Conservation (phyloP, 2,888 invertebrate species). For the Nephrotoma guestfalica region DNA sequence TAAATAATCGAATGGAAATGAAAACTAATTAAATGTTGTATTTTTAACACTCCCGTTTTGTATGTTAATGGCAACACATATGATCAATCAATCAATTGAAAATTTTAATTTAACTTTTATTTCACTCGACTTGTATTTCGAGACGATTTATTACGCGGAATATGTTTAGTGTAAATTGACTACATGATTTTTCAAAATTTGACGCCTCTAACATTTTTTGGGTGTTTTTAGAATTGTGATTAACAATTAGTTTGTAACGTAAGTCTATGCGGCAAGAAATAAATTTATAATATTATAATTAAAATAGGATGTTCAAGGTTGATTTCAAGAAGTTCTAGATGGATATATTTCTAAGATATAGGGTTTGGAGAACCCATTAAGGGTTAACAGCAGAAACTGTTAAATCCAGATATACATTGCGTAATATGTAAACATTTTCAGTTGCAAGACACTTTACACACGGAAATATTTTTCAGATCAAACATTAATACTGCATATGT, state of each 20-base stretch:
- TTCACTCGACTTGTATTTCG: not conserved
- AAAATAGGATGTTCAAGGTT: not conserved
- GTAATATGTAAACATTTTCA: not conserved
- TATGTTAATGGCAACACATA: not conserved
- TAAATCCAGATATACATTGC: not conserved
- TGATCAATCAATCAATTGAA: not conserved
- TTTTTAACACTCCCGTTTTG: not conserved
- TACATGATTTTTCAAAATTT: not conserved
- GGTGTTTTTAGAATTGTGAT: not conserved
- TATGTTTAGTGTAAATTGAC: not conserved
- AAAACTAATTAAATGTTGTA: not conserved
- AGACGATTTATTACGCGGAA: not conserved
- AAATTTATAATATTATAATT: not conserved
- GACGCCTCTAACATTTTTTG: not conserved
- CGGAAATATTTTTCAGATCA: not conserved
- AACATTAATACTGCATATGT: not conserved
- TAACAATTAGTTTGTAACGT: not conserved
- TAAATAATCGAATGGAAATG: not conserved
- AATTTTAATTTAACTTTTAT: not conserved
- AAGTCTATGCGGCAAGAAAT: not conserved
- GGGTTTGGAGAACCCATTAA: not conserved
- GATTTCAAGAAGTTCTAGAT: not conserved
- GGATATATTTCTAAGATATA: not conserved
- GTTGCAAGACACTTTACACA: not conserved
- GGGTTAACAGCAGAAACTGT: not conserved